These are phyloP conservation scores for Chrysolina haemoptera DNA, from an alignment of 2,888 invertebrate species.

Conservation along the genomic window DNA sequence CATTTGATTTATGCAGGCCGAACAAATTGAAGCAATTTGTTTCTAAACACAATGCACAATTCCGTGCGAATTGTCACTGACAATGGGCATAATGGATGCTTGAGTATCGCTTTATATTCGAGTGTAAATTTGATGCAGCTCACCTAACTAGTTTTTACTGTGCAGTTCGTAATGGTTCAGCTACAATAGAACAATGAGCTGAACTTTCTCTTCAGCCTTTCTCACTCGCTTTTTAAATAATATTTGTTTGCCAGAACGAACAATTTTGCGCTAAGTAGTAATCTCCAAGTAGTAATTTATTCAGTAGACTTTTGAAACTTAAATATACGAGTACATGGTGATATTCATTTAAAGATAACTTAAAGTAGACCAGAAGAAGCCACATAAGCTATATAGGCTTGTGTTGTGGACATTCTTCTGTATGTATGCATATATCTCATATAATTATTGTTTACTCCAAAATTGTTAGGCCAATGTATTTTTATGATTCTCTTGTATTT, in stretches of 20 bases:
- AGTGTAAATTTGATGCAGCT: constrained; percentile 17
- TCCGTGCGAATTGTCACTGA: constrained; percentile 35
- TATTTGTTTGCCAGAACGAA: background rate
- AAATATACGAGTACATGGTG: too few species aligned
- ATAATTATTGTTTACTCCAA: too few species aligned
- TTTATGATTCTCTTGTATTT: too few species aligned
- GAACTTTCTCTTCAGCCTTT: constrained; percentile 1
- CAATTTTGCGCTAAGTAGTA: background rate
- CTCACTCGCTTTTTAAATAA: background rate
- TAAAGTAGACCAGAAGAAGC: too few species aligned
- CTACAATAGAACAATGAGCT: constrained; percentile 22
- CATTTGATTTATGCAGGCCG: constrained; percentile 28
- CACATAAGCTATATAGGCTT: too few species aligned
- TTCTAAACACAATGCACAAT: constrained; percentile 33
- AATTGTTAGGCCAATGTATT: too few species aligned
- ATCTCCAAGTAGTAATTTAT: too few species aligned
- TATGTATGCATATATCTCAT: too few species aligned
- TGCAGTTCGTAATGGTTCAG: constrained; percentile 12
- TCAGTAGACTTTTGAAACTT: too few species aligned
- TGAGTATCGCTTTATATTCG: constrained; percentile 27
- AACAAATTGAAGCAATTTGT: constrained; percentile 37
- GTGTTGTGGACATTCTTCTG: too few species aligned
- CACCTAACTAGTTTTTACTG: constrained; percentile 17
- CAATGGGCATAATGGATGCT: constrained; percentile 42
- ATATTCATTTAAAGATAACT: too few species aligned